These are phyloP conservation scores for Cataglyphis altisquamis DNA, from an alignment of 2,888 invertebrate species.

Conservation along the genomic window DNA sequence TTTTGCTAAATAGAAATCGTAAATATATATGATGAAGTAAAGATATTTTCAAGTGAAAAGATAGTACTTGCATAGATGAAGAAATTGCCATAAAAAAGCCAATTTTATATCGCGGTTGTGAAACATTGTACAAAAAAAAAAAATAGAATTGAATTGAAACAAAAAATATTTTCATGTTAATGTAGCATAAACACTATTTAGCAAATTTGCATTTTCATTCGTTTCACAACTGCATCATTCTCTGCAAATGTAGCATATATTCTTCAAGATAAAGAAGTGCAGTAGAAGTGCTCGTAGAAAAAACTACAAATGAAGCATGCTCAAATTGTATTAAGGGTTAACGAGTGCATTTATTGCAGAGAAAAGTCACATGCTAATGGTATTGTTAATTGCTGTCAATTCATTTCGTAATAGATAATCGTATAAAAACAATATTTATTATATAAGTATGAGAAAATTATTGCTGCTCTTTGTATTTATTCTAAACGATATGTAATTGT, in stretches of 20 bases:
- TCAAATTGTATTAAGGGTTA: conserved; percentile 82
- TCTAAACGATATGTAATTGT: neutral
- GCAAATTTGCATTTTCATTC: conserved; percentile 27
- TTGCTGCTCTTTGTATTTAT: neutral
- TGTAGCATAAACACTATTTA: conserved; percentile 13
- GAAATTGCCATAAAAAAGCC: conserved; percentile 34
- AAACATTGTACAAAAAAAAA: conserved; percentile 27
- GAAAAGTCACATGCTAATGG: conserved; percentile 76
- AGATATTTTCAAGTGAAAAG: conserved; percentile 33
- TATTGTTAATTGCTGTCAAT: conserved; percentile 35
- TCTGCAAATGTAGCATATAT: conserved; percentile 60
- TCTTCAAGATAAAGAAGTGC: conserved; percentile 74
- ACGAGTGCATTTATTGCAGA: conserved; percentile 77
- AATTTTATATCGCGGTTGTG: conserved; percentile 49
- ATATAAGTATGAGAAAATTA: neutral
- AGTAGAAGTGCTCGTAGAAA: conserved; percentile 76
- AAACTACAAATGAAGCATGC: conserved; percentile 81
- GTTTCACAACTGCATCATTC: conserved; percentile 44
- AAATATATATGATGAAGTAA: conserved; percentile 27
- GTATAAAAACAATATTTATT: conserved; percentile 21
- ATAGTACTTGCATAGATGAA: conserved; percentile 62
- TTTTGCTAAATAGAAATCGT: conserved; percentile 24
- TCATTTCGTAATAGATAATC: conserved; percentile 16
- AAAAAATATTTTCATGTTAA: conserved; percentile 30
- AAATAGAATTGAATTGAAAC: neutral